A percentile compares a stretch with the other conserved stretches of the same genome.
phyloP scores from a whole-genome alignment of 1,140 invertebrate species.

The Drosophila ohnishii region DNA sequence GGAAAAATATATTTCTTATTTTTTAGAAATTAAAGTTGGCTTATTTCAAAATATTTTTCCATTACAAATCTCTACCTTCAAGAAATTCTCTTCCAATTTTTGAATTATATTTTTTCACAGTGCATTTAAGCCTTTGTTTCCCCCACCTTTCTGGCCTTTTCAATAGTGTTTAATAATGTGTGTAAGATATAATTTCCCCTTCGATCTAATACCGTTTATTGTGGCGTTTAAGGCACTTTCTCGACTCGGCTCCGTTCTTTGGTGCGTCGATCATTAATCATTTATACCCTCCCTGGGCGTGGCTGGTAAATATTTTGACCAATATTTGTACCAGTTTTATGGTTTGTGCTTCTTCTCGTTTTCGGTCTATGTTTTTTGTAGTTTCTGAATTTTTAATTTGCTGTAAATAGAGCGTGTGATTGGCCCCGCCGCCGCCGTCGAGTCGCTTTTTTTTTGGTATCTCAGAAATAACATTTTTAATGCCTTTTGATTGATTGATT shows the following conservation, averaged over 20 bases:
- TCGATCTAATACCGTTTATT: constrained; percentile 48
- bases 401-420: constrained; percentile 80
- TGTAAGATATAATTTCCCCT: constrained; percentile 49
- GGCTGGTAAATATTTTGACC: constrained; percentile 78
- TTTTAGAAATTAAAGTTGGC: too few species aligned
- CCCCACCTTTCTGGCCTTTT: constrained; percentile 9
- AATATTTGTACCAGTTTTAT: constrained; percentile 65
- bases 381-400: constrained; percentile 68
- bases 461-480: constrained; percentile 49
- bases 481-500: constrained; percentile 73
- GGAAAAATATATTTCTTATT: too few species aligned
- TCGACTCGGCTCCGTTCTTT: constrained; percentile 43
- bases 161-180: constrained; percentile 54
- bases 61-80: too few species aligned
- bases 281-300: constrained; percentile 32
- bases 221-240: constrained; percentile 60
- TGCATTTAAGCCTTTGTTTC: not conserved
- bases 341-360: constrained; percentile 57
- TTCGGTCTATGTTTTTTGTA: constrained; percentile 58
- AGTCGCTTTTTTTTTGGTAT: constrained; percentile 11
- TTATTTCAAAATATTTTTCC: too few species aligned
- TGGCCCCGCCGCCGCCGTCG: constrained; percentile 48
- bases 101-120: not conserved
- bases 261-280: constrained; percentile 56
- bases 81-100: too few species aligned